phyloP scores from a whole-genome alignment of 1,140 invertebrate species.

The Solenopsis invicta region DNA sequence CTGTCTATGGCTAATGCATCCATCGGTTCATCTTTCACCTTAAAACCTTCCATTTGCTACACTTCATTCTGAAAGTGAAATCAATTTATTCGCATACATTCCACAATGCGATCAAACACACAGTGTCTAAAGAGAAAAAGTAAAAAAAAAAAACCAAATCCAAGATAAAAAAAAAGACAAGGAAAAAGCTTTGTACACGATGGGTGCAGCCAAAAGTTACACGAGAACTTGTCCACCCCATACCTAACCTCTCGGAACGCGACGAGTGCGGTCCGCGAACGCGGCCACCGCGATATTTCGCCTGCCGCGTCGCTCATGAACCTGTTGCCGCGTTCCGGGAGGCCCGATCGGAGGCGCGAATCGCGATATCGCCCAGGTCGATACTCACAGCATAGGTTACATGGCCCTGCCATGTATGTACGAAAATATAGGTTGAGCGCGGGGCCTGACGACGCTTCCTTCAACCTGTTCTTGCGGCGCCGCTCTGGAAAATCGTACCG shows the following conservation, averaged over 20 bases:
- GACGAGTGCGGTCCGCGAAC: neutral
- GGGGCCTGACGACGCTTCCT: conserved; percentile 1
- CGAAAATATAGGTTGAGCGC: conserved; percentile 51
- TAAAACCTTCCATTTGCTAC: conserved; percentile 76
- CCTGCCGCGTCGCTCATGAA: neutral
- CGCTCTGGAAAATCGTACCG: neutral
- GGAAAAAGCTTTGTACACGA: conserved; percentile 63
- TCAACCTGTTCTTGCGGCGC: conserved; percentile 1
- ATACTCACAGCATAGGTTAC: conserved; percentile 73
- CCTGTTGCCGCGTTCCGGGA: conserved; percentile 13
- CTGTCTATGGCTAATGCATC: conserved; percentile 77
- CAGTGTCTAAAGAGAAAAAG: conserved; percentile 31
- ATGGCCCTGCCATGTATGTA: conserved; percentile 57
- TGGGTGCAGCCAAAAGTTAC: conserved; percentile 65
- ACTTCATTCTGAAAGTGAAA: conserved; percentile 74
- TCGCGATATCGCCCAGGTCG: neutral
- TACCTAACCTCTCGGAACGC: conserved; percentile 60
- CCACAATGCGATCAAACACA: conserved; percentile 37
- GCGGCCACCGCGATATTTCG: neutral
- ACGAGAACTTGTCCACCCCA: conserved; percentile 31
- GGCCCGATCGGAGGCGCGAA: neutral
- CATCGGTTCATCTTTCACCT: conserved; percentile 78
- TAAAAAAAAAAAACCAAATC: conserved; percentile 23
- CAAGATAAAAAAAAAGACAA: conserved; percentile 49
- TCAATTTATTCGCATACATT: conserved; percentile 54